Percentiles rank a stretch among this genome's conserved stretches.
These are phyloP conservation scores for Phyllostomus hastatus DNA, from an alignment of 2,113 vertebrate species.

Conservation along the genomic window DNA sequence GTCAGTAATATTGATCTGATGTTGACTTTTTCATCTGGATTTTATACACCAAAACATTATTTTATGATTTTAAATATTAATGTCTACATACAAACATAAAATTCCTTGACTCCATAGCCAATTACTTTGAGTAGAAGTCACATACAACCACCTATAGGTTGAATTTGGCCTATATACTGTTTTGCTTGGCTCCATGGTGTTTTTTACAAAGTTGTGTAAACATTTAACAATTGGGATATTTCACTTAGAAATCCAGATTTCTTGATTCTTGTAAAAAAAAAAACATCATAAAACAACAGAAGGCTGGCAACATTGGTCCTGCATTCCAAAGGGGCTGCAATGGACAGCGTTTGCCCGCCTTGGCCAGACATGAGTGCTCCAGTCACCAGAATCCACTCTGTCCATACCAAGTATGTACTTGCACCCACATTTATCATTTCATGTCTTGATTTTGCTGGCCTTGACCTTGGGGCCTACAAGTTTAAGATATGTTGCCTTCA, in stretches of 20 bases:
- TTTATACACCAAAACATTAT: neutral
- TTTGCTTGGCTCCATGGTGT: neutral
- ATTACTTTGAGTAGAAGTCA: neutral
- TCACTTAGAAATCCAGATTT: neutral
- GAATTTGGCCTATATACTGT: neutral
- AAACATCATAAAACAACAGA: neutral
- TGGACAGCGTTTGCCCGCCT: neutral
- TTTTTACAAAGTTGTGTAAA: slow-evolving; percentile 18
- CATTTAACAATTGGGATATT: neutral
- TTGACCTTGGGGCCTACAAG: neutral
- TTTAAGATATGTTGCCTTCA: neutral
- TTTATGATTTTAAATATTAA: neutral
- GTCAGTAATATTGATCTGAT: neutral
- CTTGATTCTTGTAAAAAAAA: neutral
- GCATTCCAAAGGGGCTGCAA: neutral
- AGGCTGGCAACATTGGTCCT: neutral
- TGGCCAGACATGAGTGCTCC: neutral
- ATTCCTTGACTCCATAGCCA: neutral
- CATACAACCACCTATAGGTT: neutral
- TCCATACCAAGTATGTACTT: neutral
- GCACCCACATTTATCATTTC: neutral
- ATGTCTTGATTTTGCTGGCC: neutral
- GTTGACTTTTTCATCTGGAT: neutral
- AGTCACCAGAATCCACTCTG: neutral
- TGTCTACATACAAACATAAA: neutral